Conservation (phyloP, 1,140 invertebrate genomes). For the Ips nitidus region DNA sequence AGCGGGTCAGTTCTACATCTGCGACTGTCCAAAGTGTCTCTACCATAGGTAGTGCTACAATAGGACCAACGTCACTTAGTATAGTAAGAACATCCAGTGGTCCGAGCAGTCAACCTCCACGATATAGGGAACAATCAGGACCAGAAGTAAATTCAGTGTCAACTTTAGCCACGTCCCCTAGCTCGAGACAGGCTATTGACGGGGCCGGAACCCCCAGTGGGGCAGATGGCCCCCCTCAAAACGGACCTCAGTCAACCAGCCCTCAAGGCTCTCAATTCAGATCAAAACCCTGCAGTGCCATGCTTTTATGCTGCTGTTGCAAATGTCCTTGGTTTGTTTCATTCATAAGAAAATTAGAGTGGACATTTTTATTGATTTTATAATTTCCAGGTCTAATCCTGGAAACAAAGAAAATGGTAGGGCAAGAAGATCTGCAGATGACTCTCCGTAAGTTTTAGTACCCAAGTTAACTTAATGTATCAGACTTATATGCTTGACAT, state of each 20-base stretch:
- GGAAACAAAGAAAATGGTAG: conserved; percentile 66
- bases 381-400: conserved; percentile 60
- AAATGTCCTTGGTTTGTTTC: conserved; percentile 67
- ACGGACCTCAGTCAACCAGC: conserved; percentile 40
- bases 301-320: conserved; percentile 72
- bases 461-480: no score
- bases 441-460: conserved; percentile 62
- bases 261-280: conserved; percentile 41
- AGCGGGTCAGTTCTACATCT: conserved; percentile 43
- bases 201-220: conserved; percentile 29
- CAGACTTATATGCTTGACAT: no score
- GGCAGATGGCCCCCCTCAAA: conserved; percentile 35
- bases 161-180: conserved; percentile 44
- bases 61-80: conserved; percentile 7
- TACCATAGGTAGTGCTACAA: conserved; percentile 10
- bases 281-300: conserved; percentile 62
- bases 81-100: conserved; percentile 6
- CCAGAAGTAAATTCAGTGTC: conserved; percentile 19
- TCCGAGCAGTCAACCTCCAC: conserved; percentile 7
- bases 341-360: neutral
- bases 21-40: conserved; percentile 32
- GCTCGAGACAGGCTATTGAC: conserved; percentile 41
- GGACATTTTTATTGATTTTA: neutral
- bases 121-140: conserved; percentile 13
- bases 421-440: conserved; percentile 59